Base-by-base conservation (phyloP, 2,888 invertebrate species). In the Eupithecia exiguata region DNA sequence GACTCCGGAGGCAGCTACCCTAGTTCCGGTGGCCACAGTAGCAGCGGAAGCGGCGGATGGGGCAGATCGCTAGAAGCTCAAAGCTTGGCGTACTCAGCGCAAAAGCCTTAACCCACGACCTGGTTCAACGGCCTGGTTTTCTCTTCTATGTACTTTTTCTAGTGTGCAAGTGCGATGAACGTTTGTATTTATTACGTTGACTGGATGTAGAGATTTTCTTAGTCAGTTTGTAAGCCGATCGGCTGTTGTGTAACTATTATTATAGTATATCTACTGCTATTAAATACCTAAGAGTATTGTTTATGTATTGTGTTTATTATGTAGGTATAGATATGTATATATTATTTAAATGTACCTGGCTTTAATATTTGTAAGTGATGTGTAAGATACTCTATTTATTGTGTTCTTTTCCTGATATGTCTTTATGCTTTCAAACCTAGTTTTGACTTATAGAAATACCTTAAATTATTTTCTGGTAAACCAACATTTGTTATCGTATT, bases 21-120 rank as follows among this genome's bases (percentile, higher is more conserved):
- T 4, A 93, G 91, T 72, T 73, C 73, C 68, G 89, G 91, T 30
- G 89, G 91, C 66, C 76, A 76, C n/a, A 91, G 95, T 43, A 91
- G 95, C 46, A 92, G 87, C 0, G 95, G 96, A n/a, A 66, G 40
- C 2, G 89, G 92, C 68, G 96, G 96, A 49, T 97, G 97, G 97
- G 97, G 97, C 72, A 95, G 97, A 83, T 96, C 97, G 74, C 90
- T 96, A 78, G 96, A 97, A 79, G 96, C 97, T 77, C 97, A 97
- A 87, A 96, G 96, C 84, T 91, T 97, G 87, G 98, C 97, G 78
- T 98, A 97, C 92, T 95, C 96, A 80, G 97, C 96, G 80, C 97
- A 98, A 90, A 96, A 96, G 89, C 96, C 96, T 80, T 91, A 91
- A 84, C 88, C 80, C 81, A 75, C 83, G 89, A 84, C 92, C 90